Percentiles rank a stretch among this genome's conserved stretches.
Evolutionary conservation across 2,113 vertebrate species (phyloP).

Genomic region (Pygoscelis antarcticus): DNA sequence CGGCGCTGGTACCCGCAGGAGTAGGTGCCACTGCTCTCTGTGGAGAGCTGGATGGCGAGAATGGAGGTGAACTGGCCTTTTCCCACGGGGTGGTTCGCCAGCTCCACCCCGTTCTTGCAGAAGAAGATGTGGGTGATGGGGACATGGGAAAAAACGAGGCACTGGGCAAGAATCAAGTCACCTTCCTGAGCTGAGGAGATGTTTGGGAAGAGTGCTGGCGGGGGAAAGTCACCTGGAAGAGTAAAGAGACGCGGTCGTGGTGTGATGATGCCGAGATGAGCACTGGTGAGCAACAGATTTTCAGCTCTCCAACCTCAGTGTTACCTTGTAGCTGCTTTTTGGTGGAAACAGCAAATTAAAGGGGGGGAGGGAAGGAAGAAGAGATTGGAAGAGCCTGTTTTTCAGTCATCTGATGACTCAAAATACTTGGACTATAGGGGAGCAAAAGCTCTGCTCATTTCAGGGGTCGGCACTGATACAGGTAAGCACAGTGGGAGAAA

Average conservation of each 20-base stretch:
- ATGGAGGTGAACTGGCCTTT: background rate
- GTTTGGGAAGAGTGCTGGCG: background rate
- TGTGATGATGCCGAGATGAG: no score
- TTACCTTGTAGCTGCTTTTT: background rate
- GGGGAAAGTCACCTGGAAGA: background rate
- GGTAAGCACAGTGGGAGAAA: background rate
- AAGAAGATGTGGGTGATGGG: background rate
- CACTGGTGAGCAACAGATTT: background rate
- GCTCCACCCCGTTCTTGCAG: background rate
- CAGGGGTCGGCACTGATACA: no score
- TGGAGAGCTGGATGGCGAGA: rapidly evolving
- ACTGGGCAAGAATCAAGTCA: background rate
- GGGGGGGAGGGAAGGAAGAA: no score
- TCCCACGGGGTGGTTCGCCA: background rate
- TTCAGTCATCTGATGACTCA: background rate
- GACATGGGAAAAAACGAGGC: background rate
- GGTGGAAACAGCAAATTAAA: background rate
- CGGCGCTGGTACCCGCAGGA: background rate
- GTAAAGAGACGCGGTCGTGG: rapidly evolving
- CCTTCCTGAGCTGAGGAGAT: background rate
- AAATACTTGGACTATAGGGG: background rate
- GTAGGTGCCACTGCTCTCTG: background rate
- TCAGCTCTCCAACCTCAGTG: background rate
- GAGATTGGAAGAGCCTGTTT: background rate
- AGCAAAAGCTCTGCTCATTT: background rate